Evolutionary conservation across 2,888 invertebrate genomes (phyloP).

Genomic region (Podabrus alpinus): DNA sequence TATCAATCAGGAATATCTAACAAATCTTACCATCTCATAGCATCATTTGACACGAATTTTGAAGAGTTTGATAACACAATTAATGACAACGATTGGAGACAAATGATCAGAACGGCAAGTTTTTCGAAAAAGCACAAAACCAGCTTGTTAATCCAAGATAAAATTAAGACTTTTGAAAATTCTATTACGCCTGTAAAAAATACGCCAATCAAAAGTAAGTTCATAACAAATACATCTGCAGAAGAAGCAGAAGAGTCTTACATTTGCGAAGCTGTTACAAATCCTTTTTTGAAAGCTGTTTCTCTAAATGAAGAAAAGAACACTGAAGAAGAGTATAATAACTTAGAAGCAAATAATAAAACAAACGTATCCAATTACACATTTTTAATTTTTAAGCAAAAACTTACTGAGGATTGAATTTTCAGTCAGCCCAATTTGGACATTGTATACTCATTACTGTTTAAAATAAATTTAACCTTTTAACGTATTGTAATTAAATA

Average conservation of each 20-base stretch:
- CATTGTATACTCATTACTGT: background rate
- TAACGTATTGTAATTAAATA: too few relatives aligned
- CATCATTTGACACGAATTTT: background rate
- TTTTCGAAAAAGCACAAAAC: background rate
- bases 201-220: background rate
- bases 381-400: background rate
- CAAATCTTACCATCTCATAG: background rate
- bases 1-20: background rate
- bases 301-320: background rate
- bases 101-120: background rate
- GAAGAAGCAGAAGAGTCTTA: background rate
- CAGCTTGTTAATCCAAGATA: background rate
- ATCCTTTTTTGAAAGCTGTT: background rate
- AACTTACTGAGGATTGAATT: background rate
- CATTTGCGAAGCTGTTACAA: background rate
- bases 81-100: background rate
- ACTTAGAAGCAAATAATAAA: background rate
- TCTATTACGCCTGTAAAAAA: background rate
- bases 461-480: too few relatives aligned
- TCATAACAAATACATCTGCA: background rate
- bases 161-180: background rate
- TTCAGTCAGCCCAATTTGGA: background rate
- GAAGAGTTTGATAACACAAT: background rate
- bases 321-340: background rate
- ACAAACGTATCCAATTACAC: background rate